A percentile compares a stretch with the other conserved stretches of the same genome.
These are phyloP conservation scores for Diorhabda elongata DNA, from an alignment of 1,140 invertebrate species.

Conservation along the genomic window DNA sequence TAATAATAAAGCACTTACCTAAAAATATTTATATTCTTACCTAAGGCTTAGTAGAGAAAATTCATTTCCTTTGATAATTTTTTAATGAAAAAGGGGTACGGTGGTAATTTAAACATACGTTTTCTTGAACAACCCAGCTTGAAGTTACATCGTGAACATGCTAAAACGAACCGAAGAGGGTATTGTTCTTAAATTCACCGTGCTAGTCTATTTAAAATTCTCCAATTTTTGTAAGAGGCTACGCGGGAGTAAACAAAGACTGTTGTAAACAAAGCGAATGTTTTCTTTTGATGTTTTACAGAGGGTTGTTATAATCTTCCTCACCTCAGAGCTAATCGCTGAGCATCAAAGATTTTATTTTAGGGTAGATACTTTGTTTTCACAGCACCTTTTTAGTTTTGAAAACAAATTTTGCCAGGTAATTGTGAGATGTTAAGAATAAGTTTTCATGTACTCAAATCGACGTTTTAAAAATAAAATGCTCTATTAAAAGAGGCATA, in stretches of 20 bases:
- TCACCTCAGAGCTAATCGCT: conserved; percentile 1
- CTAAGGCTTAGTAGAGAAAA: background rate
- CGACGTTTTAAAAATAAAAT: too few species aligned
- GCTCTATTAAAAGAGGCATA: too few species aligned
- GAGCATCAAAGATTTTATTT: conserved; percentile 3
- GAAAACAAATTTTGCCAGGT: background rate
- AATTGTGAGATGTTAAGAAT: too few species aligned
- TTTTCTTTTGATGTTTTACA: conserved; percentile 1
- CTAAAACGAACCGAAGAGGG: background rate
- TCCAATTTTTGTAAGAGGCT: background rate
- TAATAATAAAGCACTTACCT: background rate
- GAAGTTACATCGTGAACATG: background rate
- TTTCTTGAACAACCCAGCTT: background rate
- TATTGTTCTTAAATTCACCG: background rate
- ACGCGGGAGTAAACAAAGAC: background rate
- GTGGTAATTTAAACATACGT: background rate
- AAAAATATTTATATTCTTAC: background rate
- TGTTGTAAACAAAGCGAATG: conserved; percentile 2
- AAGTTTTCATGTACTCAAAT: too few species aligned
- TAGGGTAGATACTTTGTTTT: background rate
- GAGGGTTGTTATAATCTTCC: background rate
- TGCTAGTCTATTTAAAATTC: conserved; percentile 1
- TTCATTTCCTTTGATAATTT: background rate
- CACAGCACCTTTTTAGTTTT: background rate
- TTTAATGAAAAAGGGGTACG: background rate